phyloP scores from a whole-genome alignment of 2,888 invertebrate species.

The Leptinotarsa tumamoca region DNA sequence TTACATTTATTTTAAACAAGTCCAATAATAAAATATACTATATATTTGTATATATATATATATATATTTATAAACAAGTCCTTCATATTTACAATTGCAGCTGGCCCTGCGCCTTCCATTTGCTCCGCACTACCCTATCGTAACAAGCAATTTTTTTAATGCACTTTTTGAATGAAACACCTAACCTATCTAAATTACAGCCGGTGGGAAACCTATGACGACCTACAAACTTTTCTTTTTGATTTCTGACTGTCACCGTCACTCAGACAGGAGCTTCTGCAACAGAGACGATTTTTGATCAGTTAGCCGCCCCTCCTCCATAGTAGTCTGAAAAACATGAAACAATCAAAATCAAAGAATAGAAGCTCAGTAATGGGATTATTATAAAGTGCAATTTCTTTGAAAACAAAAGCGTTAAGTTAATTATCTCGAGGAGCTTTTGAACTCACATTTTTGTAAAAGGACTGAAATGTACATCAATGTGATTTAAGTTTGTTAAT shows the following conservation, averaged over 20 bases:
- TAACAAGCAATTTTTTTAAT: slow-evolving; percentile 66
- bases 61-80: slow-evolving; percentile 73
- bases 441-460: too few species aligned
- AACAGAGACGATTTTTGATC: slow-evolving; percentile 85
- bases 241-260: slow-evolving; percentile 60
- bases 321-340: slow-evolving; percentile 73
- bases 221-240: slow-evolving; percentile 68
- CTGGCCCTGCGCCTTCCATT: slow-evolving; percentile 61
- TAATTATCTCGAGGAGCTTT: too few species aligned
- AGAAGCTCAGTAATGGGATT: background rate
- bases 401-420: background rate
- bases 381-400: background rate
- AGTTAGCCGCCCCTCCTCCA: slow-evolving; percentile 79
- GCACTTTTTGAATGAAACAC: slow-evolving; percentile 65
- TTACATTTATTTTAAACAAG: slow-evolving; percentile 57
- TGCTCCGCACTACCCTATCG: slow-evolving; percentile 60
- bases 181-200: slow-evolving; percentile 68
- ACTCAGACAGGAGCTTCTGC: slow-evolving; percentile 86
- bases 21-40: slow-evolving; percentile 66
- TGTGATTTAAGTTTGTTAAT: too few species aligned
- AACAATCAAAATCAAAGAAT: background rate
- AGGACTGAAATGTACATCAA: too few species aligned
- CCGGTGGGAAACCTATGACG: slow-evolving; percentile 67
- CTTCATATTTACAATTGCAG: slow-evolving; percentile 69
- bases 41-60: slow-evolving; percentile 65